phyloP scores from a whole-genome alignment of 2,888 invertebrate species.

The Rotaria macrura region DNA sequence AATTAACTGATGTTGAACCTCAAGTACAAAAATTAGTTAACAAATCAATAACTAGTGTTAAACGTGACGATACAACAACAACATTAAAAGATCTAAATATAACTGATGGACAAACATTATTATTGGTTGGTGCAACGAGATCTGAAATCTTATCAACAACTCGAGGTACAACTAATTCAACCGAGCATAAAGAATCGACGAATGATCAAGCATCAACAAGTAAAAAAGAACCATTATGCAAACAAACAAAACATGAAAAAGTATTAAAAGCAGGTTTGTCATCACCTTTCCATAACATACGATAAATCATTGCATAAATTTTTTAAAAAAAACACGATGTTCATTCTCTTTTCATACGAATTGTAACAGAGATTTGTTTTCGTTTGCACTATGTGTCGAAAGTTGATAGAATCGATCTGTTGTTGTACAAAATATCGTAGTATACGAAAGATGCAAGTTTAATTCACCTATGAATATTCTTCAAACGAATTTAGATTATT shows the following conservation, averaged over 20 bases:
- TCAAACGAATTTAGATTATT: no score
- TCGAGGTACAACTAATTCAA: not conserved
- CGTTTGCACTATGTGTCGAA: no score
- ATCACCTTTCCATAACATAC: no score
- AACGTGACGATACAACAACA: not conserved
- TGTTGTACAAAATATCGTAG: no score
- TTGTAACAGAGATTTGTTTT: no score
- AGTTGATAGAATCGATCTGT: no score
- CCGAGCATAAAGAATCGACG: not conserved
- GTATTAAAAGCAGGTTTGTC: not conserved
- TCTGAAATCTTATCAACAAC: not conserved
- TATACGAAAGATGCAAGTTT: no score
- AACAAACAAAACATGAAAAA: constrained; percentile 12
- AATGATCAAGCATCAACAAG: not conserved
- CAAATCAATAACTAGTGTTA: not conserved
- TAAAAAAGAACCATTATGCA: constrained; percentile 16
- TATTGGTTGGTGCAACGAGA: not conserved
- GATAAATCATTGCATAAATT: no score
- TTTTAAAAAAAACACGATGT: no score
- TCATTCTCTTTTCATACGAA: no score
- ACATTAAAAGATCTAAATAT: constrained; percentile 20
- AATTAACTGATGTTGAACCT: constrained; percentile 4
- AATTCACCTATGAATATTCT: no score
- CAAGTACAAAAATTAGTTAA: constrained; percentile 14
- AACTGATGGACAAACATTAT: not conserved